A percentile compares a stretch with the other conserved stretches of the same genome.
Conservation (phyloP, 1,140 invertebrate species). For the Potamilus streckersoni region DNA sequence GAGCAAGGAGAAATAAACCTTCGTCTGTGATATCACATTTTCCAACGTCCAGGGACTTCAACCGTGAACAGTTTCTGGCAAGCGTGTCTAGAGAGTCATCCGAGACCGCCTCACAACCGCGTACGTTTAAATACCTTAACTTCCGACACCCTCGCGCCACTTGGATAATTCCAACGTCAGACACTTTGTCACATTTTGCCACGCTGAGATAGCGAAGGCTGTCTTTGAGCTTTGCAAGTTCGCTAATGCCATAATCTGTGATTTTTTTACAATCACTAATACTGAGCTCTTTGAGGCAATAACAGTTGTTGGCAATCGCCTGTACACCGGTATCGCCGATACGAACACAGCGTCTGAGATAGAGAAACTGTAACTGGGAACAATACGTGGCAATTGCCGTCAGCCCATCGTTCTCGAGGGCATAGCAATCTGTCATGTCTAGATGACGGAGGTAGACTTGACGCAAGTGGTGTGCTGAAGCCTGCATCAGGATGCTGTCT, state of each 20-base stretch:
- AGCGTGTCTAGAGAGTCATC: slow-evolving; percentile 88
- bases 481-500: slow-evolving; percentile 71
- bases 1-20: slow-evolving; percentile 84
- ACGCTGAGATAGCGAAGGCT: slow-evolving; percentile 88
- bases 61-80: slow-evolving; percentile 83
- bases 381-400: slow-evolving; percentile 85
- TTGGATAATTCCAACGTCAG: slow-evolving; percentile 92
- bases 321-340: slow-evolving; percentile 63
- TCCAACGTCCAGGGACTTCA: slow-evolving; percentile 88
- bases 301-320: slow-evolving; percentile 87
- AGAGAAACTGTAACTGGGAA: slow-evolving; percentile 88
- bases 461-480: slow-evolving; percentile 67
- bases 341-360: slow-evolving; percentile 83
- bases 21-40: slow-evolving; percentile 93
- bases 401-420: slow-evolving; percentile 84
- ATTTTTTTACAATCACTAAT: slow-evolving; percentile 90
- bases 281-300: slow-evolving; percentile 81
- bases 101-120: slow-evolving; percentile 91
- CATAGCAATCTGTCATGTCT: slow-evolving; percentile 84
- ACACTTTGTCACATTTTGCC: slow-evolving; percentile 89
- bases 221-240: slow-evolving; percentile 86
- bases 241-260: slow-evolving; percentile 91
- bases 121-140: slow-evolving; percentile 87
- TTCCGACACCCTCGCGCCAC: slow-evolving; percentile 90
- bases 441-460: slow-evolving; percentile 67